Base-by-base conservation (phyloP, 2,888 invertebrate genomes). In the Papilio elwesi region DNA sequence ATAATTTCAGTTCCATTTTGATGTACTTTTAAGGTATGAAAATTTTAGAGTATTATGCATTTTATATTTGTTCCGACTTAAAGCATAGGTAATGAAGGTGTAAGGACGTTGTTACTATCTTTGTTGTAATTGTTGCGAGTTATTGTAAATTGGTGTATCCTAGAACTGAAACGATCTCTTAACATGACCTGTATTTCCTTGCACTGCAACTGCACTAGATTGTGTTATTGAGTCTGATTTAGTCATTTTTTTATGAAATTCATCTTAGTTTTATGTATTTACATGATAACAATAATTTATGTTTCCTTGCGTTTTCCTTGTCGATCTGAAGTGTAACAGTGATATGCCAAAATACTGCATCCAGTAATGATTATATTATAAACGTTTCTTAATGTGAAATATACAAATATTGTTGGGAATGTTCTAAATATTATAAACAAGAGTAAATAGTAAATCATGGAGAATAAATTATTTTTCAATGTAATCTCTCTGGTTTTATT, bases 391-490 rank as follows among this genome's bases (percentile, higher is more conserved):
- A 92, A 88, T 89, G 89, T 89, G 87, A 89, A 88, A 85, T 92
- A 91, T 92, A 93, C 91, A 92, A 91, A 89, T 89, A 92, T 92
- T 93, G 93, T 93, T 93, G 91, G 92, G 90, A 80, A 85, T 92
- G 93, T 93, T 92, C 92, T 92, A 92, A 92, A 92, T 92, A 92
- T 92, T 81, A 89, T 93, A 91, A 82, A 90, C 86, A 84, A 87
- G 83, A 89, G 83, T 88, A 92, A 89, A 86, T 87, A 85, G 90
- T 85, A 89, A 91, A 93, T 91, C 91, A 88, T 89, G 90, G 84
- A 90, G 86, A 93, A 92, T 92, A 92, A 93, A 92, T 90, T 93
- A 92, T 92, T 93, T 93, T 93, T 92, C 89, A 93, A 92, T 88
- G 88, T 89, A 92, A 63, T 74, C 70, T 77, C 71, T 79, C 80